Base-by-base conservation (phyloP, 2,113 vertebrate species). In the Turdus rufiventris region DNA sequence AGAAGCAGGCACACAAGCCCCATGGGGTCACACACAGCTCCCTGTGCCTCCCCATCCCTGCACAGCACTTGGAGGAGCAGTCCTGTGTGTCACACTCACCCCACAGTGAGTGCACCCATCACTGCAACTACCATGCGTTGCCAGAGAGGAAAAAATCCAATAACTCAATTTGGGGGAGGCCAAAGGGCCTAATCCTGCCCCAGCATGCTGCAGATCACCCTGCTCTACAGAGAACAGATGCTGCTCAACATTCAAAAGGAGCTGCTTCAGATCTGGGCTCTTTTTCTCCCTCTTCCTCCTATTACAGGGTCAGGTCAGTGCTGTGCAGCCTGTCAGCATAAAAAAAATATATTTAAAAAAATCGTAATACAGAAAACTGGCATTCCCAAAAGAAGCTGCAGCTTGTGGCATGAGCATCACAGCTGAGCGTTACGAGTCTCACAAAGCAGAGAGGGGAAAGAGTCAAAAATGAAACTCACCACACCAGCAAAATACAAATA, bases 271-370 rank as follows among this genome's bases (percentile, higher is more conserved):
- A 80, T 75, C 85, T 72, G 85, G 85, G 43, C 50, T 80, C 76
- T 88, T 90, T 88, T 76, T 70, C 90, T 91, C 67, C 68, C 51
- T 85, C 34, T 71, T 88, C 43, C 66, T 85, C 54, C 72, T 85
- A 43, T 66, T 88, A 80, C 1, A 0, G 90, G 75, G 91, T 83
- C 77, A 43, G 71, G 48, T 70, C 85, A 90, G 56, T 4, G 3
- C 73, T 23, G 51, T 20, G 14, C 80, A 80, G 85, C 53, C 81
- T 81, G 48, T 4, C 21, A 92, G 60, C 0, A 0, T 20, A n/a
- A 33, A 87, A 92, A 76, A 71, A 78, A 70, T 34, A 14, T 1
- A 21, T 3, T 33, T 0, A 23, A 43, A 54, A n/a, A 91, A 81
- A 47, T 36, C 61, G 33, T 28, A 68, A 66, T 34, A 66, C 15